phyloP scores from a whole-genome alignment of 2,797 vertebrate genomes.

The Gymnocypris eckloni region DNA sequence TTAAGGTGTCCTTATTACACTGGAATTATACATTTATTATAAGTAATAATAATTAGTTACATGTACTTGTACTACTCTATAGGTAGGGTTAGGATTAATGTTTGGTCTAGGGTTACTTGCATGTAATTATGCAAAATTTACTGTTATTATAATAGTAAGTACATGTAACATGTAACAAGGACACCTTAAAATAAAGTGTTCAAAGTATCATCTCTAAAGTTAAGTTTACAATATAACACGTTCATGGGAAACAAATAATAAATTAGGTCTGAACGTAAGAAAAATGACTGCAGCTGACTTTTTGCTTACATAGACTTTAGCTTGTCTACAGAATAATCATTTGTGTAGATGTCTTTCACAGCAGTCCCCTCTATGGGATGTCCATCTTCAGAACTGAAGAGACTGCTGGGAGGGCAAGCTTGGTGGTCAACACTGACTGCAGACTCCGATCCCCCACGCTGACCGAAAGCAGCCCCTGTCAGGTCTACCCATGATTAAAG shows the following conservation, averaged over 20 bases:
- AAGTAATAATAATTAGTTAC: not conserved
- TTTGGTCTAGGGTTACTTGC: not conserved
- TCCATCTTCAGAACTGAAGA: slow-evolving; percentile 38
- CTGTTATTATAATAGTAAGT: not conserved
- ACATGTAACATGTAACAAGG: not conserved
- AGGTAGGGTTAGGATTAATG: not conserved
- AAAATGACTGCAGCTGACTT: slow-evolving; percentile 4
- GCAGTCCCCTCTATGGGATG: slow-evolving; percentile 25
- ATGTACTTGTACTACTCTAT: not conserved
- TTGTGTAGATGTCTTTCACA: slow-evolving; percentile 34
- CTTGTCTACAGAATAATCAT: slow-evolving; percentile 27
- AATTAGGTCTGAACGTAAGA: not conserved
- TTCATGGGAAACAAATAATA: not conserved
- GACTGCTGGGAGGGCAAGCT: slow-evolving; percentile 48
- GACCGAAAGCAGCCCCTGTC: slow-evolving; percentile 55
- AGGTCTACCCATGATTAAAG: slow-evolving; percentile 65
- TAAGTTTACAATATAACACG: not conserved
- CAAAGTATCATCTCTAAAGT: not conserved
- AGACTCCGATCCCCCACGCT: slow-evolving; percentile 55
- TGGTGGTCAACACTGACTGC: slow-evolving; percentile 44
- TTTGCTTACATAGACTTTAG: slow-evolving; percentile 11
- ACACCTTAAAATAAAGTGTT: not conserved
- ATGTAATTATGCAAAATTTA: not conserved
- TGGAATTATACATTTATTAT: not conserved
- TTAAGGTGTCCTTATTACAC: not conserved